Base-by-base conservation (phyloP, 2,888 invertebrate species). In the Eilema caniola region DNA sequence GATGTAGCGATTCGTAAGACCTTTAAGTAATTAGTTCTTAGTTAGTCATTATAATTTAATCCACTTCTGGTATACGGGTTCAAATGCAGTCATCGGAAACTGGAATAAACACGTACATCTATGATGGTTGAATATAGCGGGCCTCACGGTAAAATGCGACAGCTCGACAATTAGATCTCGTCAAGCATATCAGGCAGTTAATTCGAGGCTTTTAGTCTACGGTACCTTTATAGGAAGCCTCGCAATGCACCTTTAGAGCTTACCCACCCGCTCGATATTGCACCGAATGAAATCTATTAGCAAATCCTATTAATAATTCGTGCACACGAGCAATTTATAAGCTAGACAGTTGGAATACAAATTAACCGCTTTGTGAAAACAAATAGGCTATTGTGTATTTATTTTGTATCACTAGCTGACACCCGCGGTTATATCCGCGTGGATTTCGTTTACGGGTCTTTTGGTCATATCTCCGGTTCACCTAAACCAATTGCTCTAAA, bases 141-240 rank as follows among this genome's bases (percentile, higher is more conserved):
- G 78, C 20, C 47, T 41, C 1, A 20, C 20, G 20, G 47, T 68
- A 63, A 41, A 53, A 56, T 60, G 60, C 37, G 61, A 25, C 8
- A 31, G 53, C 53, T 56, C 24, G 77, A 81, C 84, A 89, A 90
- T 90, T 87, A 89, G 81, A 77, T 70, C 71, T 77, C 78, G 83
- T 79, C 81, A 85, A 82, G 85, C 86, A 81, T 83, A 82, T 78
- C 76, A 77, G 77, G 70, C 71, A 67, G 72, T 80, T 86, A 86
- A 86, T 87, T 77, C 78, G 68, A 63, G 74, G 63, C 68, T 75
- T n/a, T 66, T 79, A 70, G 72, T 72, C 77, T 84, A 85, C 87
- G 82, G 86, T 85, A 83, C 70, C 67, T 71, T 71, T 47, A 20
- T 47, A 8, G 47, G 7, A 47, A 0, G 47, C 47, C 1, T 68